These are phyloP conservation scores for Eulemur albifrons DNA, from an alignment of 2,797 vertebrate species.

Conservation along the genomic window DNA sequence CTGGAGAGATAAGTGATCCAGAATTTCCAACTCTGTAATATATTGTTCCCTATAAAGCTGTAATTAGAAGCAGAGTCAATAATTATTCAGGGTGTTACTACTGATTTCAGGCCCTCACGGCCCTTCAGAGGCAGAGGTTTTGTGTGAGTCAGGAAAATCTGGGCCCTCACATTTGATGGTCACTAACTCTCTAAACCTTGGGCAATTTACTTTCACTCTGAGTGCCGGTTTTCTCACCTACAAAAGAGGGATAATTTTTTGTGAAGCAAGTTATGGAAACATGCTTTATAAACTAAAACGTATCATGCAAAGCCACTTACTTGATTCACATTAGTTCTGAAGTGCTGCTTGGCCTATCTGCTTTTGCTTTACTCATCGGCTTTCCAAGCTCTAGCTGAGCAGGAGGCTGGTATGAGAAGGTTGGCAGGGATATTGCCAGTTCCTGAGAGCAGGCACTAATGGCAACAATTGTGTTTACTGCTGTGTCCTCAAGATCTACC, in stretches of 20 bases:
- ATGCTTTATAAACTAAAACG: background rate
- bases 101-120: background rate
- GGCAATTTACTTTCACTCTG: background rate
- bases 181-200: background rate
- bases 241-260: background rate
- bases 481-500: background rate
- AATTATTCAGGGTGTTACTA: background rate
- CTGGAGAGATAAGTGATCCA: background rate
- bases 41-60: background rate
- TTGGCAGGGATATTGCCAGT: background rate
- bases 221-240: background rate
- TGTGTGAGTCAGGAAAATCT: background rate
- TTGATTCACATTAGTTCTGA: background rate
- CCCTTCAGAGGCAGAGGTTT: background rate
- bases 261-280: background rate
- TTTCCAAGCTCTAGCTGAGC: background rate
- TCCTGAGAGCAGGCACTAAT: background rate
- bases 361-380: background rate
- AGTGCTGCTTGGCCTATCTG: background rate
- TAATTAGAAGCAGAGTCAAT: background rate
- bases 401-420: background rate
- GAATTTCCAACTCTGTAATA: background rate
- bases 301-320: background rate
- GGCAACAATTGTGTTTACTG: background rate
- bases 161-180: background rate